Conservation (phyloP, 2,888 invertebrate genomes). For the Polymixis flavicincta region DNA sequence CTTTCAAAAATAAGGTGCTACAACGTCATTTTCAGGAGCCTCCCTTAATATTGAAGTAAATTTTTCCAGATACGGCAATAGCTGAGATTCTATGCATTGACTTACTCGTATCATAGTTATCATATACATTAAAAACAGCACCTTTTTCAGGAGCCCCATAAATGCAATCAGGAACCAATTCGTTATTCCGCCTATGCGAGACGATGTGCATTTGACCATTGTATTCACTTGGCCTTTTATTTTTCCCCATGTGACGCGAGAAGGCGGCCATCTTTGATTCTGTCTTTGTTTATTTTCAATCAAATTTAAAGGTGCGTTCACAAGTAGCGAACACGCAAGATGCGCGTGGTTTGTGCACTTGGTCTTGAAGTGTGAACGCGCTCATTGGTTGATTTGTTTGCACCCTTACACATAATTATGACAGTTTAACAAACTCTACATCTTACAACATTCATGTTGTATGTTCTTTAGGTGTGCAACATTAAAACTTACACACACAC, state of each 20-base stretch:
- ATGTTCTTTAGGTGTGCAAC: neutral
- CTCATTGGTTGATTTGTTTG: neutral
- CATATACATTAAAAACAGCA: neutral
- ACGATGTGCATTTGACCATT: constrained; percentile 25
- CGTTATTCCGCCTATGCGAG: constrained; percentile 10
- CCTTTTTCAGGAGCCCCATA: constrained; percentile 5
- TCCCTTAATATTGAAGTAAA: neutral
- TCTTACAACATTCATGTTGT: neutral
- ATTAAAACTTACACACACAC: constrained; percentile 1
- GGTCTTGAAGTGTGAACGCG: neutral
- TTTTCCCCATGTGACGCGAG: constrained; percentile 46
- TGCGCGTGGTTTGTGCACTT: constrained; percentile 7
- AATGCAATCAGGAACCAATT: constrained; percentile 2
- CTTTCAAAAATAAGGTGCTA: no score
- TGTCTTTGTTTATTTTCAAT: constrained; percentile 56
- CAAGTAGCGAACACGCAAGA: constrained; percentile 21
- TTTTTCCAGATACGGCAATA: neutral
- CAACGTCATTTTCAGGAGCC: neutral
- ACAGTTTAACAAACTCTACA: neutral
- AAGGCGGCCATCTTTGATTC: constrained; percentile 46
- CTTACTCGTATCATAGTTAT: no score
- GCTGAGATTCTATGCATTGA: neutral
- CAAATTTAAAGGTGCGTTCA: constrained; percentile 44
- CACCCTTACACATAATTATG: neutral
- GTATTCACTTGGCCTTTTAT: constrained; percentile 30